A percentile compares a stretch with the other conserved stretches of the same genome.
phyloP scores from a whole-genome alignment of 2,888 invertebrate genomes.

The Sphaeridia pumilis region DNA sequence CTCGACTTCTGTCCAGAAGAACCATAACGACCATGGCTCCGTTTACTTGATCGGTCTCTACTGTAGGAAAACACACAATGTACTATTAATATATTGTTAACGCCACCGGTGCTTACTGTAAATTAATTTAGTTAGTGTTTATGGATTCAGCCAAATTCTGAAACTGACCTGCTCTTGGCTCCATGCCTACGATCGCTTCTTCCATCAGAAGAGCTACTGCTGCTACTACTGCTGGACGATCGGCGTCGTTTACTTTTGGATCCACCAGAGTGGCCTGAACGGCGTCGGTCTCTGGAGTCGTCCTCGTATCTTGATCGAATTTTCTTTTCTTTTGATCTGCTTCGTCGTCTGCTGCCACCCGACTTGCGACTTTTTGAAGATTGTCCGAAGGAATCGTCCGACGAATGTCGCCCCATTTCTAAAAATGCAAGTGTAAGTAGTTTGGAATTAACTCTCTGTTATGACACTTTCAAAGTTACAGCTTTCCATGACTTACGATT shows the following conservation, averaged over 20 bases:
- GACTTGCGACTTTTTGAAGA: conserved; percentile 8
- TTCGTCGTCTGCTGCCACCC: conserved; percentile 3
- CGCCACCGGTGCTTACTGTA: conserved; percentile 4
- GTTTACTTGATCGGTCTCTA: conserved; percentile 12
- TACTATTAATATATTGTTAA: too few relatives aligned
- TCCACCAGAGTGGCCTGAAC: too few relatives aligned
- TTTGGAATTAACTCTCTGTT: not conserved
- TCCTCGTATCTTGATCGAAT: conserved; percentile 4
- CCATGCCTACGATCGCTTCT: not conserved
- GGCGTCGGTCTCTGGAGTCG: conserved; percentile 5
- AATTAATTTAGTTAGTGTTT: too few relatives aligned
- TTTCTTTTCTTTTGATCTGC: conserved; percentile 2
- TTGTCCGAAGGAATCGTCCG: not conserved
- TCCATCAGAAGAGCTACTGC: not conserved
- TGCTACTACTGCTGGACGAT: conserved; percentile 1
- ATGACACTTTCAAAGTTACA: not conserved
- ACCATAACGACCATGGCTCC: conserved; percentile 17
- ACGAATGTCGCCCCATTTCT: conserved; percentile 1
- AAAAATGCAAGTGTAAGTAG: not conserved
- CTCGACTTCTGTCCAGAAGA: conserved; percentile 10
- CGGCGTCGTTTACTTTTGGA: too few relatives aligned
- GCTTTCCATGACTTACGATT: too few relatives aligned
- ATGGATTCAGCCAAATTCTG: conserved; percentile 4
- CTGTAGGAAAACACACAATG: too few relatives aligned
- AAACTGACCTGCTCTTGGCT: too few relatives aligned